Base-by-base conservation (phyloP, 2,888 invertebrate species). In the Acleris emargana region DNA sequence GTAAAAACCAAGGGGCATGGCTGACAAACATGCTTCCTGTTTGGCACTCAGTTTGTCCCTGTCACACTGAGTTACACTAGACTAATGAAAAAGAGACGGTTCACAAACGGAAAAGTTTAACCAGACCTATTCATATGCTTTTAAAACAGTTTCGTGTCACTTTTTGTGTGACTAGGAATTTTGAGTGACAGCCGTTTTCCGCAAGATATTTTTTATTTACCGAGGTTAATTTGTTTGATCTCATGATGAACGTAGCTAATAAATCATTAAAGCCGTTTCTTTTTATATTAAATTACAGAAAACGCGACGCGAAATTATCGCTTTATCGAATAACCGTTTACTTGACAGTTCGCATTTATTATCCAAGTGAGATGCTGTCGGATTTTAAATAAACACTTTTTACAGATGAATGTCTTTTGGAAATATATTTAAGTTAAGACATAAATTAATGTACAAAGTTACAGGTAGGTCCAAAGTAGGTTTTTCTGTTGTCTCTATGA, bases 161-260 rank as follows among this genome's bases (percentile, higher is more conserved):
- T 79, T 83, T 84, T 83, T 81, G 78, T 76, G 62, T 67, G 67
- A 53, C 69, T 49, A 62, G 62, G 11, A 3, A 13, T 38, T 13
- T 1, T 74, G 71, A 80, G 70, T 75, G 75, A 76, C 76, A 72
- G 72, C 64, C 55, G 69, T 72, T 76, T 78, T 76, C 73, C 74
- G 53, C 74, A 67, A 69, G 71, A 52, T 50, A 77, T 74, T 72
- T 74, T 76, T 77, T 76, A 73, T 74, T 73, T 70, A 72, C 74
- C 68, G 71, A 76, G 78, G 78, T 80, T 74, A 76, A 75, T 74
- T 74, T 60, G 68, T 68, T 69, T 73, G 75, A 74, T 70, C 73
- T 70, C 58, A 5, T 20, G 54, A 49, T 52, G 63, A 66, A 69
- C 62, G 64, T 50, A 66, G 62, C 47, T 62, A 67, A 58, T 63